phyloP scores from a whole-genome alignment of 2,113 vertebrate species.

The Bufo bufo region DNA sequence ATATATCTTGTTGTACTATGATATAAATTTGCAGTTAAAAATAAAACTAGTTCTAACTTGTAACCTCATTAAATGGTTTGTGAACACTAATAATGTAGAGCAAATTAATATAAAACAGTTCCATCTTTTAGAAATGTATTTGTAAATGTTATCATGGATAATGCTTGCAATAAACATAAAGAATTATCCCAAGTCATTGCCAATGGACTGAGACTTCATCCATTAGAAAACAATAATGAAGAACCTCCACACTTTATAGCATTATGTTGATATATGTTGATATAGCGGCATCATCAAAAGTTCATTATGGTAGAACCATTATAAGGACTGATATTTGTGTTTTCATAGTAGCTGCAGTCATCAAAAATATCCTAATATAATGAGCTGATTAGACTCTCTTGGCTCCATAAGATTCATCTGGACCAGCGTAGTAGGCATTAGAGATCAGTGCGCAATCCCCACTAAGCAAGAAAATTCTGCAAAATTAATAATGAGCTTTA shows the following conservation, averaged over 20 bases:
- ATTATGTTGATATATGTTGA: constrained; percentile 54
- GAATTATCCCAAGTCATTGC: constrained; percentile 13
- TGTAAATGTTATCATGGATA: constrained; percentile 6
- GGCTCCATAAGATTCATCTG: constrained; percentile 41
- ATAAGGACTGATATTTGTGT: constrained; percentile 29
- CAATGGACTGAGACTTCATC: constrained; percentile 21
- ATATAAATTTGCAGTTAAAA: background rate
- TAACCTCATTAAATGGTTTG: constrained; percentile 9
- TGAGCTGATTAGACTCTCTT: constrained; percentile 49
- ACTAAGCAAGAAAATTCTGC: background rate
- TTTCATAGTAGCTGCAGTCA: constrained; percentile 55
- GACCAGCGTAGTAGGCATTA: constrained; percentile 8
- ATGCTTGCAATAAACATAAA: constrained; percentile 25
- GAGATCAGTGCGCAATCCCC: constrained; percentile 17
- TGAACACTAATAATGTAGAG: background rate
- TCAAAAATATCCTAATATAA: constrained; percentile 60
- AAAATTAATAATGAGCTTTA: constrained; percentile 34
- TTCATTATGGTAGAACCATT: constrained; percentile 49
- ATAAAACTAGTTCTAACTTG: background rate
- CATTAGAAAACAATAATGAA: rapidly evolving
- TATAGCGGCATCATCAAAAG: constrained; percentile 49
- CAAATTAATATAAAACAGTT: background rate
- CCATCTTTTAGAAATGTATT: background rate
- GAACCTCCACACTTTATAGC: constrained; percentile 49
- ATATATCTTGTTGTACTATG: background rate